Evolutionary conservation across 2,113 vertebrate species (phyloP).

Genomic region (Gadus macrocephalus): DNA sequence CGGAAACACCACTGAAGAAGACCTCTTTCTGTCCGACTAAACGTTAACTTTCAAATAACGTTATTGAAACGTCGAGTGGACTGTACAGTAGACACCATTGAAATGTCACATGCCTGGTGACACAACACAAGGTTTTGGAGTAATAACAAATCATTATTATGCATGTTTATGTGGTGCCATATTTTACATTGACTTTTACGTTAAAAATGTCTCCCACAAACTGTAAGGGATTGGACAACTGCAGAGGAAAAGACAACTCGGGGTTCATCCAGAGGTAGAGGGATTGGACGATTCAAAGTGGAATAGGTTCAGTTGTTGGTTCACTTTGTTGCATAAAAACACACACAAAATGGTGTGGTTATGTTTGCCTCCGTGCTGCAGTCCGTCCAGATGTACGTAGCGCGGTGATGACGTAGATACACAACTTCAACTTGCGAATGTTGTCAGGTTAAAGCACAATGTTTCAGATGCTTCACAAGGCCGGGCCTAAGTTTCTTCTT

Average conservation of each 20-base stretch:
- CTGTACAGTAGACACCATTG: constrained; percentile 6
- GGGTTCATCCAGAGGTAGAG: constrained; percentile 1
- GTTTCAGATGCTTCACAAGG: constrained; percentile 56
- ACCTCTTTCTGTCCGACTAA: too few species aligned
- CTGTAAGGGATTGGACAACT: background rate
- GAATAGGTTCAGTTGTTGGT: background rate
- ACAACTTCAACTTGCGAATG: constrained; percentile 19
- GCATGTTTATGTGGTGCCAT: constrained; percentile 62
- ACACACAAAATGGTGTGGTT: too few species aligned
- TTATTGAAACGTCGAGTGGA: background rate
- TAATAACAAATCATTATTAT: constrained; percentile 29
- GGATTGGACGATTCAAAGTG: constrained; percentile 21
- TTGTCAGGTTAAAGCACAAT: constrained; percentile 27
- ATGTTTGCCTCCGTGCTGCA: too few species aligned
- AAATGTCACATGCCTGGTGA: background rate
- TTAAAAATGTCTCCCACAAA: background rate
- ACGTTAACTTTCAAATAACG: too few species aligned
- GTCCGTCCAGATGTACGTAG: too few species aligned
- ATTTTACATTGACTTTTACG: background rate
- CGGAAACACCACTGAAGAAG: too few species aligned
- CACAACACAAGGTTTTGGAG: background rate
- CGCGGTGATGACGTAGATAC: constrained; percentile 7
- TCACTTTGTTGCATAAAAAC: background rate
- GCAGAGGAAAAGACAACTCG: background rate
- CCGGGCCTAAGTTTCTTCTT: constrained; percentile 56